These are phyloP conservation scores for Nomada flava DNA, from an alignment of 2,888 invertebrate genomes.

Conservation along the genomic window DNA sequence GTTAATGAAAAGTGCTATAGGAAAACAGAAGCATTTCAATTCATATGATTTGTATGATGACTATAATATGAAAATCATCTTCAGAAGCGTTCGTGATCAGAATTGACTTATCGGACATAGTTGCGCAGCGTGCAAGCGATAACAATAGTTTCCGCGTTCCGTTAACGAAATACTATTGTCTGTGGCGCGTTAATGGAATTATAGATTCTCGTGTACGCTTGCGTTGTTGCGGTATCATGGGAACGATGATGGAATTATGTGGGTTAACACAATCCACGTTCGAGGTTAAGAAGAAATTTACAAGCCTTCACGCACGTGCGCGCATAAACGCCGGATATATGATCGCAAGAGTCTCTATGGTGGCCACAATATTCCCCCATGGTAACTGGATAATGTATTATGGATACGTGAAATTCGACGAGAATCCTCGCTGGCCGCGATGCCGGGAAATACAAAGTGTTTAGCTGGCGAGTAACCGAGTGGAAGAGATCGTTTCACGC, in stretches of 20 bases:
- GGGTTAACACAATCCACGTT: constrained; percentile 72
- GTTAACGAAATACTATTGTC: constrained; percentile 53
- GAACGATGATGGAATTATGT: constrained; percentile 71
- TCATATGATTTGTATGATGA: no score
- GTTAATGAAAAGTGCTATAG: no score
- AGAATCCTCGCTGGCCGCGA: constrained; percentile 70
- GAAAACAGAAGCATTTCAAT: no score
- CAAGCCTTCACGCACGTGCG: constrained; percentile 66
- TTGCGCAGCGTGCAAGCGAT: background rate
- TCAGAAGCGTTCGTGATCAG: background rate
- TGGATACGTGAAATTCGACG: constrained; percentile 78
- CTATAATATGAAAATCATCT: background rate
- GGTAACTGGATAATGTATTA: constrained; percentile 81
- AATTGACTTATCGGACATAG: constrained; percentile 4
- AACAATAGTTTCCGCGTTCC: constrained; percentile 22
- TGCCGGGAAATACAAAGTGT: constrained; percentile 74
- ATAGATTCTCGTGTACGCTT: constrained; percentile 58
- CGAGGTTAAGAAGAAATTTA: constrained; percentile 71
- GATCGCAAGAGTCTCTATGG: constrained; percentile 66
- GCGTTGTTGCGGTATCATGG: constrained; percentile 64
- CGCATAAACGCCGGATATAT: constrained; percentile 65
- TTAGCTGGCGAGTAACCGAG: constrained; percentile 62
- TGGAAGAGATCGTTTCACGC: constrained; percentile 64
- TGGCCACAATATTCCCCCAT: constrained; percentile 79
- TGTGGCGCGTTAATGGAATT: constrained; percentile 57